Evolutionary conservation across 2,113 vertebrate genomes (phyloP), one percentile per base, ranked within the genome.

Genomic region (Meriones unguiculatus): DNA sequence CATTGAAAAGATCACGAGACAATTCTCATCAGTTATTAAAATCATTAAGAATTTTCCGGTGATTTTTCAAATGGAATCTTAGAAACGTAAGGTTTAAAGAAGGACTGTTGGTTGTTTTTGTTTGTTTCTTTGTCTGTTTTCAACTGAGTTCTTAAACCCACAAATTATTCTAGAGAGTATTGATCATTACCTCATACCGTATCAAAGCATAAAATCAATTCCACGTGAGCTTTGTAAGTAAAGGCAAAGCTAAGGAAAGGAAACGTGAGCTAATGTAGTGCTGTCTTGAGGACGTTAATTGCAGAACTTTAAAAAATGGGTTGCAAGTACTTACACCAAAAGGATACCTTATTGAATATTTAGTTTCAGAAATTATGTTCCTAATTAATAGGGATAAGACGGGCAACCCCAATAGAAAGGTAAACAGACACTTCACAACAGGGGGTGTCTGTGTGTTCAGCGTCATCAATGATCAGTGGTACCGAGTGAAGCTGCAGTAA

Each of bases 161-260:
- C 52, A 94, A 88, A 64, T 90, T 97, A 76, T 78, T 89, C 91
- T 89, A 95, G 4, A 10, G 54, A 94, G 17, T 76, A 82, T 90
- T 69, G 25, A 90, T 20, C 73, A 10, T 7, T 41, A 25, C 24
- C 8, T 95, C 38, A 80, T 3, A 70, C 20, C 1, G 46, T 46
- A 73, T 0, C 2, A 25, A 91, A 93, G 59, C 72, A 50, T 92
- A 84, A 90, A 80, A 85, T 82, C 17, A 72, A 35, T 69, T 75
- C 7, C 73, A 72, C 0, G 28, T 70, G 52, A 93, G 76, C 28
- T 76, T 7, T 85, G 46, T 38, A 52, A 77, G 1, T 88, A 81
- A 64, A 95, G 69, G 25, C 64, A 86, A 95, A 87, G 20, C 17
- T 69, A 22, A 94, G 72, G 15, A 88, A 84, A 20, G 69, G 94